A percentile compares a stretch with the other conserved stretches of the same genome.
These are phyloP conservation scores for Sebastes steindachneri DNA, from an alignment of 2,797 vertebrate species.

Conservation along the genomic window DNA sequence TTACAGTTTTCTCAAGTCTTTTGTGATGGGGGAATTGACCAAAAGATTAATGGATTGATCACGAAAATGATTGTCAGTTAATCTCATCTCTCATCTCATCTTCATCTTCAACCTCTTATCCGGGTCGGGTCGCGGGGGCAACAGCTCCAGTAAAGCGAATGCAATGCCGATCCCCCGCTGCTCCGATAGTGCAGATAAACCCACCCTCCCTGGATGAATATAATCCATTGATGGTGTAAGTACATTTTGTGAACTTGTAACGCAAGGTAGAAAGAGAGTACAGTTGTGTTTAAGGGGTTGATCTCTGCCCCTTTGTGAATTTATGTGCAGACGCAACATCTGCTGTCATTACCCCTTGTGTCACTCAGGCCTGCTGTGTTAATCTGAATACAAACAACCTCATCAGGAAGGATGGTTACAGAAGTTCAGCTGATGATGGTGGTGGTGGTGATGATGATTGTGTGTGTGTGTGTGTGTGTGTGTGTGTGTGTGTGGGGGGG, in stretches of 20 bases:
- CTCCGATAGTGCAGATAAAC: background rate
- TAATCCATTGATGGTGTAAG: background rate
- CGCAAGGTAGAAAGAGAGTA: slow-evolving; percentile 5
- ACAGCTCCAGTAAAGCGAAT: too few relatives aligned
- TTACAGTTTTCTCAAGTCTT: background rate
- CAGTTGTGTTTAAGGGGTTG: slow-evolving; percentile 11
- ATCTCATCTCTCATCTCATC: background rate
- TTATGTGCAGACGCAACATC: slow-evolving; percentile 18
- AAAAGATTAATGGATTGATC: background rate
- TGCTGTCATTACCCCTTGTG: slow-evolving; percentile 43
- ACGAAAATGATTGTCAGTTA: background rate
- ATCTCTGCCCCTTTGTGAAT: background rate
- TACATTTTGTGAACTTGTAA: background rate
- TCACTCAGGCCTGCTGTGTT: background rate
- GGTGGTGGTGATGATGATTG: background rate
- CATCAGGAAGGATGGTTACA: slow-evolving; percentile 10
- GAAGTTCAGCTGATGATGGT: slow-evolving; percentile 5
- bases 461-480: too few relatives aligned
- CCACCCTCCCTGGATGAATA: background rate
- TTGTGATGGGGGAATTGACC: background rate
- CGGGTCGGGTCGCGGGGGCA: background rate
- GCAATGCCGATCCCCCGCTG: too few relatives aligned
- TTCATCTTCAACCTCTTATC: too few relatives aligned
- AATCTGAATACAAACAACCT: slow-evolving; percentile 7
- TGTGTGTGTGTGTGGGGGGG: too few relatives aligned